Percentiles rank a stretch among this genome's conserved stretches.
Conservation (phyloP, 2,113 vertebrate genomes). For the Zosterops hypoxanthus region DNA sequence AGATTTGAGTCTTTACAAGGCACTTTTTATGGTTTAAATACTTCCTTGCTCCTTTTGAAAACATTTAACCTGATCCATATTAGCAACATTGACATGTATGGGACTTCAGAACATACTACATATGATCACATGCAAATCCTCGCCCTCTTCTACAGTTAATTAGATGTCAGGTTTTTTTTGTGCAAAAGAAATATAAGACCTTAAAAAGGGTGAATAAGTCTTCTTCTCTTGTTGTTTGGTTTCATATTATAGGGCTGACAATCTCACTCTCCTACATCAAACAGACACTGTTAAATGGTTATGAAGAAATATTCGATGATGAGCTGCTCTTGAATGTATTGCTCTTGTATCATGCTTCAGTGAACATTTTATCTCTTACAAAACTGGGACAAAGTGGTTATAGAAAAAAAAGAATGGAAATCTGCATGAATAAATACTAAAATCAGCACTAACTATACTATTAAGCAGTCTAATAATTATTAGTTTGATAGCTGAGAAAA, state of each 20-base stretch:
- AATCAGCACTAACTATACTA: conserved; percentile 43
- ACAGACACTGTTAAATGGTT: not conserved
- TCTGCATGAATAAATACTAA: conserved; percentile 43
- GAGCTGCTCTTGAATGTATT: not conserved
- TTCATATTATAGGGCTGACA: not conserved
- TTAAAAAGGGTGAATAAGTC: not conserved
- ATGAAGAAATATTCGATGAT: not conserved
- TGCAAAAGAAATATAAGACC: not conserved
- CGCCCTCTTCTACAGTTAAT: not conserved
- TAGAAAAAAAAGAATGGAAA: conserved; percentile 15
- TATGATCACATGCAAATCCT: not conserved
- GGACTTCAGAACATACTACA: not conserved
- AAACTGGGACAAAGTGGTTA: conserved; percentile 39
- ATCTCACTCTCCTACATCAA: not conserved
- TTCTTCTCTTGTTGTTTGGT: not conserved
- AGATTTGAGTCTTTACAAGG: not conserved
- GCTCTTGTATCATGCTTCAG: not conserved
- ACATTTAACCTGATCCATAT: not conserved
- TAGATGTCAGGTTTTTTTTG: not conserved
- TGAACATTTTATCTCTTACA: conserved; percentile 16
- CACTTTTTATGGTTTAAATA: not conserved
- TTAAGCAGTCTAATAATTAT: conserved; percentile 66
- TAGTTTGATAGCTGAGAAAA: conserved; percentile 48
- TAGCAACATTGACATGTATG: not conserved
- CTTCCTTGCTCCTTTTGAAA: not conserved